A percentile compares a stretch with the other conserved stretches of the same genome.
Evolutionary conservation across 2,888 invertebrate species (phyloP).

Genomic region (Nephrotoma flavescens): DNA sequence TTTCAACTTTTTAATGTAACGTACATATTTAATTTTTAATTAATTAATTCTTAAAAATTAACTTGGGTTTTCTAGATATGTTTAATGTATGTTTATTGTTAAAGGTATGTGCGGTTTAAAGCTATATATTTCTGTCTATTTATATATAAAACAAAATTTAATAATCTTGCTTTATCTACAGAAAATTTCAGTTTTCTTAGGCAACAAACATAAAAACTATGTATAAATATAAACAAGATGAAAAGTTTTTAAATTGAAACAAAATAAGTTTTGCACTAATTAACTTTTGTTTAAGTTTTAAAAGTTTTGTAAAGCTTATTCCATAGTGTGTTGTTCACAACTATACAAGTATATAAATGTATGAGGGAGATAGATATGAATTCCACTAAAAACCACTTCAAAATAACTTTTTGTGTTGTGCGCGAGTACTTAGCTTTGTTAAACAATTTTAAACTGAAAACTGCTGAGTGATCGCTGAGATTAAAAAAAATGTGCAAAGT

Average conservation of each 20-base stretch:
- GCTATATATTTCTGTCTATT: neutral
- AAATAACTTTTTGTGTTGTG: neutral
- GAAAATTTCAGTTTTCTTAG: neutral
- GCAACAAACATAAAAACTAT: neutral
- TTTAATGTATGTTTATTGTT: neutral
- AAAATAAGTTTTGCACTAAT: neutral
- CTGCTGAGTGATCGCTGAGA: neutral
- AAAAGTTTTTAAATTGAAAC: neutral
- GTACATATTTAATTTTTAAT: neutral
- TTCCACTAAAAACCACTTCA: neutral
- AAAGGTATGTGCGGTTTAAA: neutral
- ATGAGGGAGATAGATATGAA: neutral
- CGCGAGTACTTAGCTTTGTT: neutral
- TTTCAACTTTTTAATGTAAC: neutral
- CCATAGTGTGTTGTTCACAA: neutral
- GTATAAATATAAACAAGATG: neutral
- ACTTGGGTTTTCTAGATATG: neutral
- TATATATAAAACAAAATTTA: neutral
- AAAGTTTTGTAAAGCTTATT: neutral
- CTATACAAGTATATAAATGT: neutral
- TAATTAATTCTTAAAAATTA: neutral
- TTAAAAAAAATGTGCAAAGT: neutral
- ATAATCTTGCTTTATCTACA: neutral
- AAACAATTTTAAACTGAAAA: neutral
- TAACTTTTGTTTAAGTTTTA: neutral